Evolutionary conservation across 2,797 vertebrate genomes (phyloP).

Genomic region (Melanotaenia nigrans): DNA sequence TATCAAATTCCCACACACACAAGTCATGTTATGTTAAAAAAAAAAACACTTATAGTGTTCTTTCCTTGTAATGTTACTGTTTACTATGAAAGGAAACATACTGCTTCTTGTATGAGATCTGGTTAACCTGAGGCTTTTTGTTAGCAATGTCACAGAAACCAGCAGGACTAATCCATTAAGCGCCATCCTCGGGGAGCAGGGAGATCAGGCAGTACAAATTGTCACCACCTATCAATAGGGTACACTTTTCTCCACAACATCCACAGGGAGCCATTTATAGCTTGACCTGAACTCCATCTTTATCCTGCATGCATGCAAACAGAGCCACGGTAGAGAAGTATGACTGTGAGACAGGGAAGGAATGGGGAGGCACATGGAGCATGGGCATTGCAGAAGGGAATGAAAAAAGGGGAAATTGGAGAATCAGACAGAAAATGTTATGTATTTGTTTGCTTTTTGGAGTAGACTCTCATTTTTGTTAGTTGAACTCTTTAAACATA

Average conservation of each 20-base stretch:
- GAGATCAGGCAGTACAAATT: constrained; percentile 54
- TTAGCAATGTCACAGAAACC: constrained; percentile 47
- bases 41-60: not conserved
- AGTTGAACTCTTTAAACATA: not conserved
- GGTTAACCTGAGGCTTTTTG: constrained; percentile 36
- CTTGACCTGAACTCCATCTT: constrained; percentile 37
- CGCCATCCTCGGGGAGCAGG: constrained; percentile 32
- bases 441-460: not conserved
- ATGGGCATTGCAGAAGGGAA: not conserved
- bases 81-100: constrained; percentile 2
- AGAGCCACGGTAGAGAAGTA: constrained; percentile 3
- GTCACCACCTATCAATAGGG: constrained; percentile 61
- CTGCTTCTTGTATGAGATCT: constrained; percentile 21
- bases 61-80: constrained; percentile 14
- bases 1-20: constrained; percentile 8
- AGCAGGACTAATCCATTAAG: constrained; percentile 63
- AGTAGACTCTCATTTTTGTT: not conserved
- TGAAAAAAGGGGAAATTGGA: not conserved
- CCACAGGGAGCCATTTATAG: constrained; percentile 53
- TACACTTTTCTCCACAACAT: constrained; percentile 36
- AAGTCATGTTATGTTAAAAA: not conserved
- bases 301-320: constrained; percentile 25
- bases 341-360: not conserved
- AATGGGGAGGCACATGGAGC: not conserved
- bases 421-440: not conserved